Evolutionary conservation across 2,888 invertebrate genomes (phyloP), one percentile per base, ranked within the genome.

Genomic region (Sialis fuliginosa): DNA sequence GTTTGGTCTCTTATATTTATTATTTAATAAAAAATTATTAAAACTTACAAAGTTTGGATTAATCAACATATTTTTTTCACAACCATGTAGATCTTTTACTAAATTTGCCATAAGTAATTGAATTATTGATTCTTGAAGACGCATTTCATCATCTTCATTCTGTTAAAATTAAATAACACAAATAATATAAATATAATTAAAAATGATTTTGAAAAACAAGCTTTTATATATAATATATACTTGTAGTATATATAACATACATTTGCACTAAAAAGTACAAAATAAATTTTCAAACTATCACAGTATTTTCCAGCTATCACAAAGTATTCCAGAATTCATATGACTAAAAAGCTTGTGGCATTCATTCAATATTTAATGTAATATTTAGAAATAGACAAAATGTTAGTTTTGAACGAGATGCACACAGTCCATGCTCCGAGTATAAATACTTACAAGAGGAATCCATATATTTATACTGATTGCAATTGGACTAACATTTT

Each of bases 401-500:
- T 35, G 9, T n/a, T 35, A 2, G 3, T 35, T n/a, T 35, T 35
- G 9, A n/a, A 10, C 4, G 3, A 35, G 4, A 35, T 35, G 9
- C 10, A 35, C 10, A 35, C 9, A n/a, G 35, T 35, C 10, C 12
- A 8, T 3, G 10, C 13, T 40, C 13, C 2, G 12, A 4, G 3
- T 2, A 9, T 4, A n/a, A 9, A 40, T 6, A 42, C 65, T 62
- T 67, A 80, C 82, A 64, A 84, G 64, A 42, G 87, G 84, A 52
- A 95, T 62, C 81, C 81, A 81, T 37, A 70, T 67, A 57, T 81
- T 81, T 6, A 81, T 65, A 46, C 77, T 68, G 33, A 81, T 72
- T 43, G 79, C 72, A 35, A 70, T 62, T 4, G 72, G 68, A 69
- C 89, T 84, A 33, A 78, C 64, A 60, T 92, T 91, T 64, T 90